Base-by-base conservation (phyloP, 2,888 invertebrate genomes). In the Anagyrus pseudococci region DNA sequence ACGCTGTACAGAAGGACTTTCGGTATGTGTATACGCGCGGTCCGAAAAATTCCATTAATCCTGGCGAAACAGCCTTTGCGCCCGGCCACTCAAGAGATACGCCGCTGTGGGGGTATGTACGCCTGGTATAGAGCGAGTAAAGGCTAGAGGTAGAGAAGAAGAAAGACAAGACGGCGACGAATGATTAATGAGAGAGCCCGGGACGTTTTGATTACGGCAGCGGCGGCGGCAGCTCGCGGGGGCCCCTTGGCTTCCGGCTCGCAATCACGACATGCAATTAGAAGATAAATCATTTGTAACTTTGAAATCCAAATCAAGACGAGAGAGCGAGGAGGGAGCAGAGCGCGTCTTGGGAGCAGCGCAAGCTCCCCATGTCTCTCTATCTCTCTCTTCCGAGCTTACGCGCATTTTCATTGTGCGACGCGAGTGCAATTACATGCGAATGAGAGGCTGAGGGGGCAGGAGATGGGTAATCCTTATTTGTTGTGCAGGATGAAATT, bases 271-370 rank as follows among this genome's bases (percentile, higher is more conserved):
- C 77, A 76, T 75, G 78, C 78, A 77, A 79, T 77, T 77, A 77
- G 77, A 75, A 72, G 77, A 77, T 77, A 77, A 77, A 77, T 78
- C 78, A 77, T 79, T 77, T 74, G 76, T 75, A 74, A 73, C 72
- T 72, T 72, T 67, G 72, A 75, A 78, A 66, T 66, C 61, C 62
- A 62, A 66, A 66, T 66, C 59, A 66, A 62, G 61, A 58, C 43
- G 65, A 59, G n/a, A n/a, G n/a, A n/a, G n/a, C n/a, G n/a, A n/a
- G n/a, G 52, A 6, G 22, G 10, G 52, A 48, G 22, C 29, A 26
- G 29, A 26, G 10, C 33, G 20, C 13, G 10, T 6, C 20, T 29
- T 10, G 2, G 47, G 17, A 29, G 20, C 23, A 49, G 19, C n/a
- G 26, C 8, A 50, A 10, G 33, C 6, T 29, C 37, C 25, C 43